A percentile compares a stretch with the other conserved stretches of the same genome.
These are phyloP conservation scores for Habroteleia sp. DNA, from an alignment of 2,888 invertebrate genomes.

Conservation along the genomic window DNA sequence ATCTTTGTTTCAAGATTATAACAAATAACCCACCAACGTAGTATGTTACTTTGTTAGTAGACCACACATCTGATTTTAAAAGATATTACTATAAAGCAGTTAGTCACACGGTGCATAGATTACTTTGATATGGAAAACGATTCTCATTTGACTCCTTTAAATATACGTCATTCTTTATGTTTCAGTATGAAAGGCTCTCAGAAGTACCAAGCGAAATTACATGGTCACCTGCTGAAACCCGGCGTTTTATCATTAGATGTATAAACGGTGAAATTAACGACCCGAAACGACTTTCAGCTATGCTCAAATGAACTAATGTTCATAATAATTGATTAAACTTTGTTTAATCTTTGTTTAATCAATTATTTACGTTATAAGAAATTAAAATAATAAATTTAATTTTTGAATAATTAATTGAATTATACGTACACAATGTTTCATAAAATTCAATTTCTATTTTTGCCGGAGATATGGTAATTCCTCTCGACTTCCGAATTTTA, in stretches of 20 bases:
- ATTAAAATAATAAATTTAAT: too few species aligned
- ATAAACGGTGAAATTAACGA: constrained; percentile 30
- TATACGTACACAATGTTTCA: too few species aligned
- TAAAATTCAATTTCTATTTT: not conserved
- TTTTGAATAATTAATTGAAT: too few species aligned
- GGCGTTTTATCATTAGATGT: constrained; percentile 44
- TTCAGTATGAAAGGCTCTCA: constrained; percentile 44
- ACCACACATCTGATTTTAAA: constrained; percentile 44
- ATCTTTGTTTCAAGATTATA: constrained; percentile 34
- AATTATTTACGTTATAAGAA: not conserved
- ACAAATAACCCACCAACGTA: constrained; percentile 56
- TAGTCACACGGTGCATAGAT: constrained; percentile 47
- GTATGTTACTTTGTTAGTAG: constrained; percentile 38
- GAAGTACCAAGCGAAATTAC: constrained; percentile 50
- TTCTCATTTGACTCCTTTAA: constrained; percentile 37
- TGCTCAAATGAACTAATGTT: constrained; percentile 6
- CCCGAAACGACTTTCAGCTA: constrained; percentile 34
- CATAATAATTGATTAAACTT: too few species aligned
- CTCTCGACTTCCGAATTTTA: not conserved
- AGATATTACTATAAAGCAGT: constrained; percentile 48
- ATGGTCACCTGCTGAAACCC: constrained; percentile 48
- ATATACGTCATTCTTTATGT: constrained; percentile 49
- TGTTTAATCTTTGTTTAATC: not conserved
- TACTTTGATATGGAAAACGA: constrained; percentile 48
- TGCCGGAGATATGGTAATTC: not conserved